Conservation (phyloP, 2,797 vertebrate species). For the Limnodromus scolopaceus region DNA sequence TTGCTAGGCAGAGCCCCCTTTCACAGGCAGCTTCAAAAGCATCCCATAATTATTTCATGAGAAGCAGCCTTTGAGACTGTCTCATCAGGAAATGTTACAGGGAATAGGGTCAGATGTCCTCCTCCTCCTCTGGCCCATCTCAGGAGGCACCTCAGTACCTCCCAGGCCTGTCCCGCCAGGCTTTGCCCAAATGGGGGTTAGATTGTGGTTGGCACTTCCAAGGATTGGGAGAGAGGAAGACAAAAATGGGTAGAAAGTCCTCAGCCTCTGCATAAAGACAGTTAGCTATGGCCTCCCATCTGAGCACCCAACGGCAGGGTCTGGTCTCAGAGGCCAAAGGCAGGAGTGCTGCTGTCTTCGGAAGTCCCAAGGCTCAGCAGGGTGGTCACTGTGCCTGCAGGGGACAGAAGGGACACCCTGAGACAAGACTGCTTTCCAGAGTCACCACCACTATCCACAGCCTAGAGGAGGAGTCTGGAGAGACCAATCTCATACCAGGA, state of each 20-base stretch:
- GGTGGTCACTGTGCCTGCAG: background rate
- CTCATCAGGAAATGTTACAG: rapidly evolving
- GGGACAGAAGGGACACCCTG: background rate
- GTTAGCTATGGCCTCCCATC: background rate
- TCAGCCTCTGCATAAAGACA: rapidly evolving
- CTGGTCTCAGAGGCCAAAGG: background rate
- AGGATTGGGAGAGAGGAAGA: background rate
- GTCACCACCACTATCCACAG: background rate
- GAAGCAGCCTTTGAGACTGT: background rate
- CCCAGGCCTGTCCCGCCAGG: background rate
- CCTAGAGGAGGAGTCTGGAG: background rate
- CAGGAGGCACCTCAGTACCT: background rate
- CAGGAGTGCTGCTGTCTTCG: background rate
- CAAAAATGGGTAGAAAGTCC: background rate
- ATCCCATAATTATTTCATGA: background rate
- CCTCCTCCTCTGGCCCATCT: background rate
- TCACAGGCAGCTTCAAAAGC: background rate
- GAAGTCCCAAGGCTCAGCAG: background rate
- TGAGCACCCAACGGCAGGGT: rapidly evolving
- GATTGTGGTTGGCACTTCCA: background rate
- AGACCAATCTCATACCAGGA: background rate
- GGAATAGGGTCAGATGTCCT: background rate
- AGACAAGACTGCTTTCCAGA: background rate
- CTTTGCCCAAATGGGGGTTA: background rate
- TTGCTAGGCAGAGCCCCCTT: background rate